Evolutionary conservation across 2,888 invertebrate species (phyloP), one percentile per base, ranked within the genome.

Genomic region (Myathropa florea): DNA sequence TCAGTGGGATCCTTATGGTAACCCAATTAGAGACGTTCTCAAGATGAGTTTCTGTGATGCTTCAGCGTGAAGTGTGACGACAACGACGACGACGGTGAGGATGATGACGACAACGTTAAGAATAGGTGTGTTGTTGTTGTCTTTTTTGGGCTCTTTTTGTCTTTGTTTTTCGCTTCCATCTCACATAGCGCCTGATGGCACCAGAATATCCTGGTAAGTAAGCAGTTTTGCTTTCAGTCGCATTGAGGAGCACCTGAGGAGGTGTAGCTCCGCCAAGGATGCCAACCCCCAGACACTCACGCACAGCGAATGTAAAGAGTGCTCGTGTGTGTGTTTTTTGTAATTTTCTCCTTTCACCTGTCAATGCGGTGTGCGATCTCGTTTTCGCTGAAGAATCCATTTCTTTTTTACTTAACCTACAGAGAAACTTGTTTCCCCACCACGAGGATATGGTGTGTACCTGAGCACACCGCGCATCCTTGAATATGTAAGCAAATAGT

Each of bases 401-500:
- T 72, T 67, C 46, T 65, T 73, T 82, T 78, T 61, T 39, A 71
- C 82, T 70, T 83, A 75, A 86, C 83, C 86, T 59, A 78, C 65
- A 82, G 39, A 83, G 61, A 73, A 33, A 30, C 39, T 4, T 39
- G 24, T 60, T 75, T 71, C 10, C 57, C 63, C 12, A 36, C 21
- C 9, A 21, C 57, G 9, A 14, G 33, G 24, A 33, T 24, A 46
- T 12, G 57, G 18, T 55, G 12, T n/a, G 75, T 7, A n/a, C 60
- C 55, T 60, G 67, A 23, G 33, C 55, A n/a, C 36, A 23, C 59
- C 33, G 68, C 53, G 82, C 33, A 86, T 86, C 83, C 86, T 86
- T 86, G 86, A 83, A 83, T 83, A 83, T 83, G 77, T 79, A 55
- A 79, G 71, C 78, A 82, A 86, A 86, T 78, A 75, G 65, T 83